Conservation (phyloP, 1,140 invertebrate species). For the Nautilus pompilius region DNA sequence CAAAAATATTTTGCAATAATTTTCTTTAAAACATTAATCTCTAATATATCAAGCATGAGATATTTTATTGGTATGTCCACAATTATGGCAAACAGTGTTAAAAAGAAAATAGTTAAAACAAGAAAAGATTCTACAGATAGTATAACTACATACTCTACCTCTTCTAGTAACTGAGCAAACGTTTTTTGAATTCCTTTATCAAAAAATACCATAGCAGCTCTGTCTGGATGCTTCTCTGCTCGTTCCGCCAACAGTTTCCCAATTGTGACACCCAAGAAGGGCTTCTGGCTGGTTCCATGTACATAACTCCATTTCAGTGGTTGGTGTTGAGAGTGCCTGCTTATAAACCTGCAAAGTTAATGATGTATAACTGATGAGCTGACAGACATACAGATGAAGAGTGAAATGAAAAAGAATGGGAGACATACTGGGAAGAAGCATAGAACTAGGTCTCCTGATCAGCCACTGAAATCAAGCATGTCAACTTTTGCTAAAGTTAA, state of each 20-base stretch:
- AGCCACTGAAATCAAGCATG: too few relatives aligned
- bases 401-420: too few relatives aligned
- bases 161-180: constrained; percentile 59
- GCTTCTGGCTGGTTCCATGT: constrained; percentile 23
- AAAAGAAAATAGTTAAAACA: constrained; percentile 1
- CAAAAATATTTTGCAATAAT: background rate
- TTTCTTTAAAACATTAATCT: background rate
- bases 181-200: constrained; percentile 30
- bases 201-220: constrained; percentile 41
- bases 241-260: constrained; percentile 37
- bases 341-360: too few relatives aligned
- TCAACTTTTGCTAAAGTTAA: too few relatives aligned
- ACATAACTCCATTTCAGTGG: constrained; percentile 41
- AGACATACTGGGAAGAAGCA: too few relatives aligned
- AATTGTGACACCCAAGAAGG: constrained; percentile 37
- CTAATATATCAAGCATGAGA: background rate
- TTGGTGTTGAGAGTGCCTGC: too few relatives aligned
- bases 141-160: constrained; percentile 55
- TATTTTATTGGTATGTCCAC: background rate
- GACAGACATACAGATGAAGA: too few relatives aligned
- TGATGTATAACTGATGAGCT: too few relatives aligned
- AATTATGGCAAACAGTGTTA: background rate
- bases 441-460: too few relatives aligned
- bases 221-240: constrained; percentile 35
- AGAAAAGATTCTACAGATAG: background rate